phyloP scores from a whole-genome alignment of 1,140 invertebrate genomes.

The Tigriopus japonicus region DNA sequence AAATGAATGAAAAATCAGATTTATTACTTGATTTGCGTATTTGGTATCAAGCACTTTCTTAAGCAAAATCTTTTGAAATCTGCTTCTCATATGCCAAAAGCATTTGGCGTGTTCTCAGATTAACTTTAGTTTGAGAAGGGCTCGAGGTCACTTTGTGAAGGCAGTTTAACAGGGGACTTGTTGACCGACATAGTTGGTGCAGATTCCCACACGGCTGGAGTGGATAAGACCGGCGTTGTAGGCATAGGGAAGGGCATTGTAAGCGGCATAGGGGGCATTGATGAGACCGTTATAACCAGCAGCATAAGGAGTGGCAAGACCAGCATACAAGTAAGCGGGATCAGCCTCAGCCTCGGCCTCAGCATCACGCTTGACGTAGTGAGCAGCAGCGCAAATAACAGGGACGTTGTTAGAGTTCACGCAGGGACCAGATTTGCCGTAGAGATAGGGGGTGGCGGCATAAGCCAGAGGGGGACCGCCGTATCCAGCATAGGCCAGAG shows the following conservation, averaged over 20 bases:
- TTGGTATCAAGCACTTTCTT: too few relatives aligned
- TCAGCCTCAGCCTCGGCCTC: conserved; percentile 7
- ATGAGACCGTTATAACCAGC: not conserved
- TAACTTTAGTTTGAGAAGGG: too few relatives aligned
- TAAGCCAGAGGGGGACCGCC: not conserved
- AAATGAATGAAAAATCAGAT: too few relatives aligned
- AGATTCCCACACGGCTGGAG: not conserved
- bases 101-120: too few relatives aligned
- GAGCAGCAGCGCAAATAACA: not conserved
- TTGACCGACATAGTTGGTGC: conserved; percentile 2
- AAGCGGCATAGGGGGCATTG: too few relatives aligned
- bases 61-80: too few relatives aligned
- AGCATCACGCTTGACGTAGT: not conserved
- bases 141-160: too few relatives aligned
- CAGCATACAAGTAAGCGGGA: not conserved
- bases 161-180: not conserved
- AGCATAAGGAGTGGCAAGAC: not conserved
- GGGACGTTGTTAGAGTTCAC: not conserved
- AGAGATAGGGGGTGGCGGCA: not conserved
- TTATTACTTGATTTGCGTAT: too few relatives aligned
- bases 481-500: not conserved
- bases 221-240: not conserved
- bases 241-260: too few relatives aligned
- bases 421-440: not conserved
- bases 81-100: too few relatives aligned